Evolutionary conservation across 2,113 vertebrate genomes (phyloP), one percentile per base, ranked within the genome.

Genomic region (Megaptera novaeangliae): DNA sequence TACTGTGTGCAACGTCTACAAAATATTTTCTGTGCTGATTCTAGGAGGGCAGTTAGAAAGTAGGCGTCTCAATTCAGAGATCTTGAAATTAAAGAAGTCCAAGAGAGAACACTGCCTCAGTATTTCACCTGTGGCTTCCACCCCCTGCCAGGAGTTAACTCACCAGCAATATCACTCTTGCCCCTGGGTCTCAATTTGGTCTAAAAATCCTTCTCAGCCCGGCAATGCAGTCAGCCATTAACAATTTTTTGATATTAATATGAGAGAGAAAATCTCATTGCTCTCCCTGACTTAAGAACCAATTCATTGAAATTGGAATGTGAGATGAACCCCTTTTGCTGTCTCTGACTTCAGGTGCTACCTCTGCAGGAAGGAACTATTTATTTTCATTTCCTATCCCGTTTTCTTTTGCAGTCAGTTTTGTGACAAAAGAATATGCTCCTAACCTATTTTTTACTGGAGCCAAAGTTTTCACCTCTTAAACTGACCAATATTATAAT

Each of bases 301-400:
- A n/a, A 87, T 94, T 94, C 59, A 83, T 41, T 96, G 78, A 87
- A 88, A 68, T 25, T 85, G 83, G 80, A 88, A 92, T 87, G 68
- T 49, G n/a, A 96, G 90, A 95, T 31, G 64, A 92, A 80, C 20
- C 68, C 41, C 10, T 36, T 94, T 66, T 78, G 61, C 90, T 36
- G 5, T 85, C 31, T 95, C n/a, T 83, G 41, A 91, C 66, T 96
- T 55, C 66, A 95, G 72, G 23, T 68, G 20, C 59, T 87, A 63
- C 31, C 15, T 95, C 20, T 71, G 44, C 4, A 52, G 59, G 57
- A 80, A 80, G 59, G 31, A 95, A 77, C 61, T 88, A 87, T 90
- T 97, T 95, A 81, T 95, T 94, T 95, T 90, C 49, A 86, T 95
- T 96, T 69, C 68, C n/a, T 81, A 72, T 63, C 66, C 20, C 41